A percentile compares a stretch with the other conserved stretches of the same genome.
Conservation (phyloP, 2,888 invertebrate species). For the Andrena camellia region DNA sequence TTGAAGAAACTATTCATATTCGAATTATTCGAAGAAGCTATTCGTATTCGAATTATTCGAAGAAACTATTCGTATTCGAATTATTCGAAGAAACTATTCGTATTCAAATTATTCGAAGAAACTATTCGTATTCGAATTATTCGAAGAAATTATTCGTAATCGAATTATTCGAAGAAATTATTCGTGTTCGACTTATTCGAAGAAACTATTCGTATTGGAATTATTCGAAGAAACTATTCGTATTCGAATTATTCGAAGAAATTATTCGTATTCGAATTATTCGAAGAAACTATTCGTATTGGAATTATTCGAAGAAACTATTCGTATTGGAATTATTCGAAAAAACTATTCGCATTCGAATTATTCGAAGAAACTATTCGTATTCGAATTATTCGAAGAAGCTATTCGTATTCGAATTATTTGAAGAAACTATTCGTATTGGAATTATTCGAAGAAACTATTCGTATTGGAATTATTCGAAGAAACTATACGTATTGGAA, state of each 20-base stretch:
- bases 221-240: conserved; percentile 14
- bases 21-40: conserved; percentile 17
- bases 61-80: not conserved
- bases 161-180: conserved; percentile 12
- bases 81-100: conserved; percentile 12
- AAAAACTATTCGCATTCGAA: too few species aligned
- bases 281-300: conserved; percentile 1
- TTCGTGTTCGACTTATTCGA: conserved; percentile 2
- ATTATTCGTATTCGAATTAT: not conserved
- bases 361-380: too few species aligned
- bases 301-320: too few species aligned
- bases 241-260: conserved; percentile 14
- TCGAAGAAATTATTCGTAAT: too few species aligned
- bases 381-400: too few species aligned
- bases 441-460: too few species aligned
- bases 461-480: conserved; percentile 10
- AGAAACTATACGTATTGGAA: not conserved
- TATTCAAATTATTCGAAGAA: conserved; percentile 14
- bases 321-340: too few species aligned
- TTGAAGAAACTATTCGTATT: too few species aligned
- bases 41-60: conserved; percentile 7
- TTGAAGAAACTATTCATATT: conserved; percentile 12
- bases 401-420: too few species aligned
- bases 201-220: not conserved
- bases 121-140: too few species aligned